phyloP scores from a whole-genome alignment of 2,113 vertebrate genomes.

The Rhinolophus sinicus region DNA sequence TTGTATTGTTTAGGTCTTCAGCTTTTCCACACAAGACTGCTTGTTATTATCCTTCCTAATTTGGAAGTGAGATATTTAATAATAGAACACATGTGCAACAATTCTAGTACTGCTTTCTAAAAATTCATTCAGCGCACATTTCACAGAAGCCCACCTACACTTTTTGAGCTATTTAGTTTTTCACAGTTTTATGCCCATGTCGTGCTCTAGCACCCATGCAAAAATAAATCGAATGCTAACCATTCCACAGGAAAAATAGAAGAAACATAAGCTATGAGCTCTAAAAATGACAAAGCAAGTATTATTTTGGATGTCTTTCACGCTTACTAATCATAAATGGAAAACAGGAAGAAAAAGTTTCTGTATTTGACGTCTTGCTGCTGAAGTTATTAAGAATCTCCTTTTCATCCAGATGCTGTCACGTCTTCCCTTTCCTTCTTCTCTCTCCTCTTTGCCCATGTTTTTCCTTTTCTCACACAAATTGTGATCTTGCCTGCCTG shows the following conservation, averaged over 20 bases:
- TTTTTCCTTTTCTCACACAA: not conserved
- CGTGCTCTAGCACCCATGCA: conserved; percentile 7
- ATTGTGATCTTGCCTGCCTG: not conserved
- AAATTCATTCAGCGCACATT: conserved; percentile 71
- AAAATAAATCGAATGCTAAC: conserved; percentile 53
- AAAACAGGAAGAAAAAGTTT: not conserved
- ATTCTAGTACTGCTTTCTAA: conserved; percentile 66
- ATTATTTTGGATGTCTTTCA: conserved; percentile 22
- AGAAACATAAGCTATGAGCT: not conserved
- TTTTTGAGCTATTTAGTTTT: conserved; percentile 66
- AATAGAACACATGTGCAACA: conserved; percentile 68
- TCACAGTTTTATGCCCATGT: conserved; percentile 58
- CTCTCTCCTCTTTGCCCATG: not conserved
- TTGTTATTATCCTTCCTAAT: conserved; percentile 70
- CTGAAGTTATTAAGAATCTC: not conserved
- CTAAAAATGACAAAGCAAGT: not conserved
- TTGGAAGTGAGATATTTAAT: conserved; percentile 73
- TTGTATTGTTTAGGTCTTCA: conserved; percentile 56
- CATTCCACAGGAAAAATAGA: not conserved
- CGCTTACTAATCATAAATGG: not conserved
- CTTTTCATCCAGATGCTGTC: not conserved
- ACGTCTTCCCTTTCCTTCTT: not conserved
- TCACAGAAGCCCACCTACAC: conserved; percentile 71
- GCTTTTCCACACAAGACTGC: conserved; percentile 41
- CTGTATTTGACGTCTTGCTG: not conserved